Conservation (phyloP, 2,888 invertebrate species). For the Cordilura impudica region DNA sequence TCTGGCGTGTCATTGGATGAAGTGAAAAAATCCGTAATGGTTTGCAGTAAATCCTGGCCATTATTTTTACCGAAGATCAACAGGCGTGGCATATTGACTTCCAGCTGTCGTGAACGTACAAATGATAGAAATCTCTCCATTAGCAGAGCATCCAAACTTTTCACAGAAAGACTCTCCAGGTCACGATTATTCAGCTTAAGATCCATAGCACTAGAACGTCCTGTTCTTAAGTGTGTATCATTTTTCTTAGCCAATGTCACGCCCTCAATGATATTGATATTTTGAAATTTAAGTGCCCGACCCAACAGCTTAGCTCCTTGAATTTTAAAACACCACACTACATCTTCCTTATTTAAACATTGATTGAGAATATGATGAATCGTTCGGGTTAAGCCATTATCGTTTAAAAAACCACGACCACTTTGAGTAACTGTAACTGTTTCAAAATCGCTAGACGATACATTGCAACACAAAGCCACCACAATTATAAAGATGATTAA, state of each 20-base stretch:
- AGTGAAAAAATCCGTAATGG: slow-evolving; percentile 76
- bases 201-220: slow-evolving; percentile 70
- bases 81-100: slow-evolving; percentile 79
- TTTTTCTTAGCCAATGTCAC: slow-evolving; percentile 80
- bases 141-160: slow-evolving; percentile 82
- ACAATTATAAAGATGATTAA: slow-evolving; percentile 65
- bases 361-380: slow-evolving; percentile 78
- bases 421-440: neutral
- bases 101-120: slow-evolving; percentile 81
- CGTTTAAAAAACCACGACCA: slow-evolving; percentile 64
- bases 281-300: slow-evolving; percentile 82
- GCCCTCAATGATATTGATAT: slow-evolving; percentile 82
- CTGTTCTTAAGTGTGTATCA: slow-evolving; percentile 75
- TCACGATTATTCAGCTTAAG: slow-evolving; percentile 80
- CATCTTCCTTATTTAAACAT: slow-evolving; percentile 82
- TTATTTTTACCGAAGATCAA: slow-evolving; percentile 79
- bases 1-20: slow-evolving; percentile 20
- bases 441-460: slow-evolving; percentile 46
- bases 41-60: slow-evolving; percentile 71
- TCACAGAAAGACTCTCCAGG: slow-evolving; percentile 81
- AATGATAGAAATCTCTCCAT: slow-evolving; percentile 80
- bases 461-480: slow-evolving; percentile 52
- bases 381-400: slow-evolving; percentile 73
- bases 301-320: slow-evolving; percentile 84
- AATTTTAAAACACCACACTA: slow-evolving; percentile 85